Evolutionary conservation across 1,140 invertebrate species (phyloP).

Genomic region (Metaphire vulgaris): DNA sequence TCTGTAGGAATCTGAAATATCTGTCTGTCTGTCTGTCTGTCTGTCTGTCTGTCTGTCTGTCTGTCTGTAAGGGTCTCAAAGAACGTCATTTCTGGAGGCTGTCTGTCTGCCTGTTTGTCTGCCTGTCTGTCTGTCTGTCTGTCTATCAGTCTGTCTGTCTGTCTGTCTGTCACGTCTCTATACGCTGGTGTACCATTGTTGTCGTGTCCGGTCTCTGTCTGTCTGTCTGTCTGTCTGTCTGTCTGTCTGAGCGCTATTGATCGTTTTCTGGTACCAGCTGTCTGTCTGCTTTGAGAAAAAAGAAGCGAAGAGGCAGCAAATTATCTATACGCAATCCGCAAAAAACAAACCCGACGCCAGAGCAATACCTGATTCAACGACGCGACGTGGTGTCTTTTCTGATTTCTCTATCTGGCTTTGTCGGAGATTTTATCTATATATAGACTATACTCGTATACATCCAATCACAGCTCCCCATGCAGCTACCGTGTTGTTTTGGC

Average conservation of each 20-base stretch:
- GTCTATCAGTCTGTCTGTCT: not conserved
- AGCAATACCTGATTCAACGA: too few species aligned
- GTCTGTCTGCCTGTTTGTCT: not conserved
- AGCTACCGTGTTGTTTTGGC: too few species aligned
- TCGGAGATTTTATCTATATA: too few species aligned
- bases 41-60: constrained; percentile 1
- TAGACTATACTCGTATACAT: too few species aligned
- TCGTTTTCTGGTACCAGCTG: not conserved
- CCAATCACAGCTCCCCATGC: too few species aligned
- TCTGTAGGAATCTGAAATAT: too few species aligned
- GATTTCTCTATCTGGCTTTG: too few species aligned
- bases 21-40: not conserved
- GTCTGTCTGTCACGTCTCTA: not conserved
- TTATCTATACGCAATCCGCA: too few species aligned
- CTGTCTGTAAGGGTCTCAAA: not conserved
- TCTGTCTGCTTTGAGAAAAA: too few species aligned
- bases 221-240: not conserved
- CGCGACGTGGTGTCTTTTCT: too few species aligned
- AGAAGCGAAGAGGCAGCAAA: too few species aligned
- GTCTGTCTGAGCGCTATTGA: not conserved
- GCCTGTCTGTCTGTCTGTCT: not conserved
- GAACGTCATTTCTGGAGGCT: not conserved
- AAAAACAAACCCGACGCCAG: too few species aligned
- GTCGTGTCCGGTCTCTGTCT: not conserved
- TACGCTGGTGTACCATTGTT: not conserved